Percentiles rank a stretch among this genome's conserved stretches.
Conservation (phyloP, 35 echinoderm and acorn worm genomes). For the Acanthaster planci region DNA sequence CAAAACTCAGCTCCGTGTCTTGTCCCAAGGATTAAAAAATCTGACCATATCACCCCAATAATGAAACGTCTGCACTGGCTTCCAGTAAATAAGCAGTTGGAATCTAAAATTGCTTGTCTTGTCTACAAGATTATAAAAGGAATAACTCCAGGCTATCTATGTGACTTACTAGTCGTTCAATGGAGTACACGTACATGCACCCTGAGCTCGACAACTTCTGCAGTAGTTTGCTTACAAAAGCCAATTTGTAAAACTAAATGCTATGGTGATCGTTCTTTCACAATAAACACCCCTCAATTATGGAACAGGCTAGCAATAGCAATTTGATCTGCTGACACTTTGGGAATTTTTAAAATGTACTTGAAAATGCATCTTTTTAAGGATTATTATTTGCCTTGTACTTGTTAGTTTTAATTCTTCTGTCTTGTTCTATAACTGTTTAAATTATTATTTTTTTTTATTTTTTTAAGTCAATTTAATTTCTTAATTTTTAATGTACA, state of each 20-base stretch:
- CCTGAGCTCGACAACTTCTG: not conserved
- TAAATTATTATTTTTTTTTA: not conserved
- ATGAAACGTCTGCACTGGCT: not conserved
- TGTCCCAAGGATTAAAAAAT: not conserved
- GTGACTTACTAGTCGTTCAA: not conserved
- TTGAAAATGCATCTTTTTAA: not conserved
- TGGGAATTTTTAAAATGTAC: not conserved
- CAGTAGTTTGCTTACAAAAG: not conserved
- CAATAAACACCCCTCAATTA: not conserved
- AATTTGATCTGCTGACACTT: not conserved
- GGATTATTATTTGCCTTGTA: not conserved
- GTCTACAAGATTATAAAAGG: slow-evolving; percentile 1
- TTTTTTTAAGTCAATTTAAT: not conserved
- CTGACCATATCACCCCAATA: not conserved
- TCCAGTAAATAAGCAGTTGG: slow-evolving; percentile 11
- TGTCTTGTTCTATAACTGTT: not conserved
- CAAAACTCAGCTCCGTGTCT: not conserved
- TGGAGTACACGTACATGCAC: not conserved
- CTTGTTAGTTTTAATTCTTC: not conserved
- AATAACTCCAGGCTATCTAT: not conserved
- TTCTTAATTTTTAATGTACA: not conserved
- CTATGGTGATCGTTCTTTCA: slow-evolving; percentile 9
- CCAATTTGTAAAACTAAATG: not conserved
- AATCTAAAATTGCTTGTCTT: not conserved
- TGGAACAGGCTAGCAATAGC: not conserved